Base-by-base conservation (phyloP, 2,113 vertebrate genomes). In the Nothocercus julius region DNA sequence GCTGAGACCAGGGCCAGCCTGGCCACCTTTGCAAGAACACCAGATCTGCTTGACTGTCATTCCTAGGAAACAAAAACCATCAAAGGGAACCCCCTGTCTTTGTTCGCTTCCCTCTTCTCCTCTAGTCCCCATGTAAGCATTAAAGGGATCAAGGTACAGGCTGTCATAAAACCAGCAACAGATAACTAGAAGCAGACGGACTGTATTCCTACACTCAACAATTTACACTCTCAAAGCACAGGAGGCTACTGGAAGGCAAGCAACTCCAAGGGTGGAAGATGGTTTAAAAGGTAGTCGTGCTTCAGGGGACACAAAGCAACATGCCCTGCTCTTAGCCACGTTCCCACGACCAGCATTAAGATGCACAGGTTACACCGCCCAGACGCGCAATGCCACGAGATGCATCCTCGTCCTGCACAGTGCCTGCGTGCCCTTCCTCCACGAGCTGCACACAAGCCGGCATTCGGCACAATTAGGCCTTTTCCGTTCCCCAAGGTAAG, bases 121-220 rank as follows among this genome's bases (percentile, higher is more conserved):
- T 11, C 32, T 62, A 36, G 28, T 77, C 56, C 72, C 69, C 73
- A 58, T 0, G 1, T 34, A 91, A 90, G 86, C 53, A 32, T 51
- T 13, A 63, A 25, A 38, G 13, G 87, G 73, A 86, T 53, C 61
- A 88, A 82, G 80, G 84, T 58, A 49, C 2, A 3, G 32, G 58
- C 17, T 66, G 66, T 14, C 56, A n/a, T 51, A 92, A 92, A 76
- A 25, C 12, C 64, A 81, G 61, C 62, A 36, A 75, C 20, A 67
- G 58, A 68, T 56, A 92, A 89, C 44, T 38, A 87, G 36, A 69
- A 91, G 77, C 83, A 90, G 79, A 72, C 56, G 61, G 88, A 66
- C 66, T 90, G 42, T 51, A 44, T 82, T 92, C 92, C 81, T 74
- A 86, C 77, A 92, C 80, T 53, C 59, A 90, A 89, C 69, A 82